A percentile compares a stretch with the other conserved stretches of the same genome.
Conservation (phyloP, 2,113 vertebrate genomes). For the Equus quagga region DNA sequence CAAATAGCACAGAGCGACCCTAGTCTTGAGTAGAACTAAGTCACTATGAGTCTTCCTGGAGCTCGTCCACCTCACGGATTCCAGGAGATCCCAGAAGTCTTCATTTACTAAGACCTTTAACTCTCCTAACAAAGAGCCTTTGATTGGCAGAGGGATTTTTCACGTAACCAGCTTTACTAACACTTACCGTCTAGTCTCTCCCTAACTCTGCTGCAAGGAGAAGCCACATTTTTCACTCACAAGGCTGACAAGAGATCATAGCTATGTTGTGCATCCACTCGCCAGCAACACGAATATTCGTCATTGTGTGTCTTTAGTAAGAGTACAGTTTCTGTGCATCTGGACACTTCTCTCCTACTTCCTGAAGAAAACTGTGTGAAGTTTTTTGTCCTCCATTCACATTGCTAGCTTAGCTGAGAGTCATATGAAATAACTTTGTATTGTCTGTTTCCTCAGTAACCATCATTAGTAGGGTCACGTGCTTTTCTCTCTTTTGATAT, state of each 20-base stretch:
- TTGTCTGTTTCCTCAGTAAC: conserved; percentile 45
- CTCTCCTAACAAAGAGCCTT: background rate
- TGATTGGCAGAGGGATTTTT: background rate
- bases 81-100: background rate
- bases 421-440: background rate
- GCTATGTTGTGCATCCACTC: background rate
- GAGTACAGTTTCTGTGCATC: background rate
- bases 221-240: background rate
- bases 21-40: background rate
- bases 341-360: background rate
- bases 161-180: background rate
- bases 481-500: background rate
- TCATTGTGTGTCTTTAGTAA: background rate
- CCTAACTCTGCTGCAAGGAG: background rate
- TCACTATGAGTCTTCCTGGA: background rate
- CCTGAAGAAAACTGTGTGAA: conserved; percentile 32
- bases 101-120: background rate
- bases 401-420: background rate
- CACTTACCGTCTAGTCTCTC: background rate
- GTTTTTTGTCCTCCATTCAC: background rate
- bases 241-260: background rate
- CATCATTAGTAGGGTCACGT: background rate
- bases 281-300: background rate
- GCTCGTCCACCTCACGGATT: background rate
- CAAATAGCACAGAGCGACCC: background rate